Conservation (phyloP, 92 coral and sea anemone genomes). For the Porites divaricata region DNA sequence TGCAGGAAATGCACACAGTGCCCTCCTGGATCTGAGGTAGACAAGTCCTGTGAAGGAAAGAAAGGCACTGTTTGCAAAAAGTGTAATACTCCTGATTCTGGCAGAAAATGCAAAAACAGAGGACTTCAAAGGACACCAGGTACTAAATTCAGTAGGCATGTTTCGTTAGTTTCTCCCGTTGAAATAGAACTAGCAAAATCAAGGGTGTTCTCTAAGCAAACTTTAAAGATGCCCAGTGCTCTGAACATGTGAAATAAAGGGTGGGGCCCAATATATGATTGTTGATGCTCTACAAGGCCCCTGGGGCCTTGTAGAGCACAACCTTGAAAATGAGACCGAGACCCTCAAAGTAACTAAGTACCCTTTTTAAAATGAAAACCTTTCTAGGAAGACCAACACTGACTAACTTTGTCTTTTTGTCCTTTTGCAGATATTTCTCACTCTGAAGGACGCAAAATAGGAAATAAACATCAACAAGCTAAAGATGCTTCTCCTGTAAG, state of each 20-base stretch:
- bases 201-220: too few relatives aligned
- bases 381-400: too few relatives aligned
- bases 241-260: too few relatives aligned
- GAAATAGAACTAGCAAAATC: not conserved
- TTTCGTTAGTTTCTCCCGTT: not conserved
- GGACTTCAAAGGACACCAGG: not conserved
- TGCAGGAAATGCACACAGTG: slow-evolving; percentile 33
- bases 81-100: not conserved
- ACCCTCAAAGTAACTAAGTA: too few relatives aligned
- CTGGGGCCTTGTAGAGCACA: too few relatives aligned
- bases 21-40: slow-evolving; percentile 12
- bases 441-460: not conserved
- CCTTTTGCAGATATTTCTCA: not conserved
- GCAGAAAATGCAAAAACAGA: not conserved
- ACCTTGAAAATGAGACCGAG: too few relatives aligned
- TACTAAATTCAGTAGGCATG: not conserved
- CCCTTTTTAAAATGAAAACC: too few relatives aligned
- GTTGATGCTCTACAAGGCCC: too few relatives aligned
- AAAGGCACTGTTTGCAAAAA: slow-evolving; percentile 29
- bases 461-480: not conserved
- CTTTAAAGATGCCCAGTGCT: too few relatives aligned
- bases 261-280: too few relatives aligned
- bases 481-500: not conserved
- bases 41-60: slow-evolving; percentile 15
- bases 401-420: not conserved